Evolutionary conservation across 2,113 vertebrate genomes (phyloP).

Genomic region (Etheostoma cragini): DNA sequence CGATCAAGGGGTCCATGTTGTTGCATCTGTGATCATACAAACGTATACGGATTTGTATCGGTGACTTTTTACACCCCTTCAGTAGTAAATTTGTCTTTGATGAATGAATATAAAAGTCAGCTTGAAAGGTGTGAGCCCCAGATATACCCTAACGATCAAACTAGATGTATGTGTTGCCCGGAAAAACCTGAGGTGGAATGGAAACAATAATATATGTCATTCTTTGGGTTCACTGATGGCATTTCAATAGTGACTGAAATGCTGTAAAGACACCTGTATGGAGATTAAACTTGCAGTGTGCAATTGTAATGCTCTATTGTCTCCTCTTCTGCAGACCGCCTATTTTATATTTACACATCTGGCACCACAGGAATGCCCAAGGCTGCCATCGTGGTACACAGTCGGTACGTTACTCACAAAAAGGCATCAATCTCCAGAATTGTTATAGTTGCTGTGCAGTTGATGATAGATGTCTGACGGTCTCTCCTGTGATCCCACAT

Average conservation of each 20-base stretch:
- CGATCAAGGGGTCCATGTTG: too few species aligned
- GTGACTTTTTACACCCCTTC: too few species aligned
- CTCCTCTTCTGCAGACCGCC: slow-evolving; percentile 81
- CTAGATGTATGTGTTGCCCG: not conserved
- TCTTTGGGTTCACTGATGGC: not conserved
- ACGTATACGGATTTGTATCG: too few species aligned
- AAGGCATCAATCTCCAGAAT: not conserved
- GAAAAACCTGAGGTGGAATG: not conserved
- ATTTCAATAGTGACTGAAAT: slow-evolving; percentile 4
- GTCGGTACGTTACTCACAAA: slow-evolving; percentile 83
- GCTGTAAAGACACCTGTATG: not conserved
- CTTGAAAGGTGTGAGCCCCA: slow-evolving; percentile 10
- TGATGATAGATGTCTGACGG: slow-evolving; percentile 7
- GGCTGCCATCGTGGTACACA: slow-evolving; percentile 93
- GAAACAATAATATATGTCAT: not conserved
- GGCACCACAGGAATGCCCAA: slow-evolving; percentile 93
- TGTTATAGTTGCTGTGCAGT: not conserved
- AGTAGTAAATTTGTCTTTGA: not conserved
- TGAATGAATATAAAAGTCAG: not conserved
- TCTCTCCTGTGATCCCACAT: slow-evolving; percentile 10
- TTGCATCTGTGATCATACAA: too few species aligned
- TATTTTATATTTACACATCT: slow-evolving; percentile 95
- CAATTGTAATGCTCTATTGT: slow-evolving; percentile 9
- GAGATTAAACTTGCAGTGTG: not conserved
- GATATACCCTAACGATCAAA: not conserved